Conservation (phyloP, 64 coral and sea anemone genomes). For the Platygyra sinensis region DNA sequence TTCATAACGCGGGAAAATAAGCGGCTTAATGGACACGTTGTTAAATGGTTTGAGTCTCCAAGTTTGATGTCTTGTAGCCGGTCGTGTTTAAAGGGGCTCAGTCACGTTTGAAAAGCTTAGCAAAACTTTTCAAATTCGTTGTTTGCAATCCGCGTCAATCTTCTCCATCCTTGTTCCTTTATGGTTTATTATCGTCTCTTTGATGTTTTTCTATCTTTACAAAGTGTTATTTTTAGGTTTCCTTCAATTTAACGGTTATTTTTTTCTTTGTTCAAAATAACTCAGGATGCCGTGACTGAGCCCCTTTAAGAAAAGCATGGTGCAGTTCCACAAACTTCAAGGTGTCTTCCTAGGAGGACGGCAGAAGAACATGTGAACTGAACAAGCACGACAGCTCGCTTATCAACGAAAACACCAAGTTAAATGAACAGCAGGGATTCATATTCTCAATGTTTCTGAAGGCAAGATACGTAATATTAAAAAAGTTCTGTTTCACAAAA, state of each 20-base stretch:
- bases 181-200: too few species aligned
- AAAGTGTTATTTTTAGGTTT: too few species aligned
- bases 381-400: neutral
- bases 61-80: neutral
- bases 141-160: too few species aligned
- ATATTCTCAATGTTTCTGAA: neutral
- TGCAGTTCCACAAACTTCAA: conserved; percentile 4
- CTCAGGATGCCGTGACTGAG: too few species aligned
- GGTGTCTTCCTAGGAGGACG: neutral
- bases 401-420: neutral
- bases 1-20: neutral
- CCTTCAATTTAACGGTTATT: too few species aligned
- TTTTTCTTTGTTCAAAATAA: too few species aligned
- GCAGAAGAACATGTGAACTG: neutral
- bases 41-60: neutral
- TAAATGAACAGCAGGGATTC: neutral
- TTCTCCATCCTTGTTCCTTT: too few species aligned
- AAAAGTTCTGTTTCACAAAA: too few species aligned
- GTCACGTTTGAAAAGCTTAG: too few species aligned
- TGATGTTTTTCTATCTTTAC: too few species aligned
- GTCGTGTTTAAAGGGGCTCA: too few species aligned
- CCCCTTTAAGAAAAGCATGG: neutral
- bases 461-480: neutral
- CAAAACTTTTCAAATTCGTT: too few species aligned
- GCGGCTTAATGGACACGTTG: neutral